Conservation (phyloP, 2,797 vertebrate genomes). For the Diceros bicornis region DNA sequence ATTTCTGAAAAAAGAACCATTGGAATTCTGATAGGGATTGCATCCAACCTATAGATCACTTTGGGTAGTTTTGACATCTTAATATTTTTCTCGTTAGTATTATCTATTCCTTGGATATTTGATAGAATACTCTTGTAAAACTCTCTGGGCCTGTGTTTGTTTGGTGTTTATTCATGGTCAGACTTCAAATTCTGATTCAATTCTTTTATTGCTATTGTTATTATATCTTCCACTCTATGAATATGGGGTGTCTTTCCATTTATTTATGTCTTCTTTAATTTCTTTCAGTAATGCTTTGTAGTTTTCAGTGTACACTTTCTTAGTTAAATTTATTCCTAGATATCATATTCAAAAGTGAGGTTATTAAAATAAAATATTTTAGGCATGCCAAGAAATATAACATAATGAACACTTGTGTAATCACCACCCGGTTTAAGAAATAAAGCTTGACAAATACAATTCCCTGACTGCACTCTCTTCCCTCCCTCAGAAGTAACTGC, state of each 20-base stretch:
- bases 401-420: not conserved
- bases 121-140: conserved; percentile 3
- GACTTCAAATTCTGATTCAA: conserved; percentile 24
- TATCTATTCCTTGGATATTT: not conserved
- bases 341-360: conserved; percentile 34
- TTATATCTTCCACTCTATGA: not conserved
- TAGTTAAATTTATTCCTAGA: not conserved
- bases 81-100: not conserved
- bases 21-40: not conserved
- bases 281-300: not conserved
- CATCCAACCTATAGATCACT: not conserved
- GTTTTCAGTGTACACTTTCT: not conserved
- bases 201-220: not conserved
- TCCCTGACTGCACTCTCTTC: not conserved
- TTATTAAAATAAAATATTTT: conserved; percentile 10
- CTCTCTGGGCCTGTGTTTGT: not conserved
- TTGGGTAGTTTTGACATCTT: not conserved
- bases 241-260: not conserved
- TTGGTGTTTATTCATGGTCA: not conserved
- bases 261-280: not conserved
- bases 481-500: not conserved
- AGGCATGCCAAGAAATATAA: conserved; percentile 19
- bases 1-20: not conserved
- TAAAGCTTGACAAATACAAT: not conserved
- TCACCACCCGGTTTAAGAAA: conserved; percentile 1